phyloP scores from a whole-genome alignment of 2,113 vertebrate genomes.

The Connochaetes taurinus region DNA sequence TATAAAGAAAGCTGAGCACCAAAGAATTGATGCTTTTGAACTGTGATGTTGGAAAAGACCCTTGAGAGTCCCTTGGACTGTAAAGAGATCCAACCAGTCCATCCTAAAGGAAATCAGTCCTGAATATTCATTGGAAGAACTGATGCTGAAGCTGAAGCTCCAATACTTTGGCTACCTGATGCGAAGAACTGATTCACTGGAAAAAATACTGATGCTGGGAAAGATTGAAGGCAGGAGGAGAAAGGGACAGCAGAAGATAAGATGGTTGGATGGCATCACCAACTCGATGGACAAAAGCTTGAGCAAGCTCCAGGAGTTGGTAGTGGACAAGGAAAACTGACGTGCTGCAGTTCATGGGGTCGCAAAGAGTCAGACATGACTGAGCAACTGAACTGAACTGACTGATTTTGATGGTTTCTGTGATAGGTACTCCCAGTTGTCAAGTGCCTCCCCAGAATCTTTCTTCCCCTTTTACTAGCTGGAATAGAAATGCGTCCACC shows the following conservation, averaged over 20 bases:
- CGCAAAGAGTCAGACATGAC: accelerated
- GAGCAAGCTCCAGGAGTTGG: neutral
- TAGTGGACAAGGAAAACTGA: neutral
- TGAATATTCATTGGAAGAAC: neutral
- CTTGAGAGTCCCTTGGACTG: neutral
- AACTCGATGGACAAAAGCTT: neutral
- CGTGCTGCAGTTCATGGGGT: neutral
- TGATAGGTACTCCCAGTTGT: neutral
- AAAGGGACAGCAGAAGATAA: neutral
- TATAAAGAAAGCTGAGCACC: neutral
- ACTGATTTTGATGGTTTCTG: neutral
- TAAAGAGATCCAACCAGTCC: neutral
- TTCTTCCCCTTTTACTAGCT: neutral
- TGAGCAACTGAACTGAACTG: neutral
- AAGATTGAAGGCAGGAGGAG: neutral
- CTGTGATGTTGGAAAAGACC: neutral
- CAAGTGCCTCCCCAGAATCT: neutral
- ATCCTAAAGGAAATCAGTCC: neutral
- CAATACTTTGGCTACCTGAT: neutral
- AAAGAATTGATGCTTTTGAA: neutral
- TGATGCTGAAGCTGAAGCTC: neutral
- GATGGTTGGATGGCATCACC: neutral
- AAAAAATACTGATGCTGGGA: neutral
- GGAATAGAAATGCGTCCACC: neutral
- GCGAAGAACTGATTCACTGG: neutral